A percentile compares a stretch with the other conserved stretches of the same genome.
Conservation (phyloP, 2,113 vertebrate species). For the Ahaetulla prasina region DNA sequence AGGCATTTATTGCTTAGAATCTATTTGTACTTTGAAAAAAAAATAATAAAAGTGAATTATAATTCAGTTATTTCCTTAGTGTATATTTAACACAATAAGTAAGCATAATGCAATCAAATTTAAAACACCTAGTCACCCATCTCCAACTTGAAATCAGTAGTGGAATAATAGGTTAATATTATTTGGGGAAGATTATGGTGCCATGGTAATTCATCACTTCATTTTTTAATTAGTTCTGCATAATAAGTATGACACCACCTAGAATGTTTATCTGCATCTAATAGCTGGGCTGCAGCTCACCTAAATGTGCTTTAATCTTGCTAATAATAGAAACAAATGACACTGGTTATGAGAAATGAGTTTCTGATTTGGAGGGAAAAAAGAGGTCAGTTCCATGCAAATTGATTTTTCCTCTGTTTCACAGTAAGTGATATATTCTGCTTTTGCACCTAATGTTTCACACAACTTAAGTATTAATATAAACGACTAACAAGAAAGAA, state of each 20-base stretch:
- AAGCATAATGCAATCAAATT: conserved; percentile 13
- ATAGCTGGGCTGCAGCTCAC: conserved; percentile 3
- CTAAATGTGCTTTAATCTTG: conserved; percentile 6
- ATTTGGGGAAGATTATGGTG: conserved; percentile 27
- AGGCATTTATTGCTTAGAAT: not conserved
- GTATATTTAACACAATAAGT: conserved; percentile 12
- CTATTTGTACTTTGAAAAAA: not conserved
- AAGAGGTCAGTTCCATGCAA: conserved; percentile 34
- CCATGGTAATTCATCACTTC: conserved; percentile 27
- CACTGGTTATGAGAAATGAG: conserved; percentile 34
- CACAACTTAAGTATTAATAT: not conserved
- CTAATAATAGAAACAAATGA: conserved; percentile 45
- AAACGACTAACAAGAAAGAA: not conserved
- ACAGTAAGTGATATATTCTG: not conserved
- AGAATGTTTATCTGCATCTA: conserved; percentile 19
- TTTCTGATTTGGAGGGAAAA: conserved; percentile 53
- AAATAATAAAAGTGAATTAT: not conserved
- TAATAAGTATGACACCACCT: conserved; percentile 20
- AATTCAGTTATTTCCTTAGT: conserved; percentile 21
- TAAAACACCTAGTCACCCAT: not conserved
- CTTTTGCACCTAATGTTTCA: conserved; percentile 1
- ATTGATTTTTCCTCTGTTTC: conserved; percentile 25
- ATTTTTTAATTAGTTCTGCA: conserved; percentile 22
- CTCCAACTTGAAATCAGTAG: not conserved
- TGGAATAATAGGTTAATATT: conserved; percentile 4